Percentiles rank a stretch among this genome's conserved stretches.
Evolutionary conservation across 2,888 invertebrate species (phyloP).

Genomic region (Agonopterix subpropinquella): DNA sequence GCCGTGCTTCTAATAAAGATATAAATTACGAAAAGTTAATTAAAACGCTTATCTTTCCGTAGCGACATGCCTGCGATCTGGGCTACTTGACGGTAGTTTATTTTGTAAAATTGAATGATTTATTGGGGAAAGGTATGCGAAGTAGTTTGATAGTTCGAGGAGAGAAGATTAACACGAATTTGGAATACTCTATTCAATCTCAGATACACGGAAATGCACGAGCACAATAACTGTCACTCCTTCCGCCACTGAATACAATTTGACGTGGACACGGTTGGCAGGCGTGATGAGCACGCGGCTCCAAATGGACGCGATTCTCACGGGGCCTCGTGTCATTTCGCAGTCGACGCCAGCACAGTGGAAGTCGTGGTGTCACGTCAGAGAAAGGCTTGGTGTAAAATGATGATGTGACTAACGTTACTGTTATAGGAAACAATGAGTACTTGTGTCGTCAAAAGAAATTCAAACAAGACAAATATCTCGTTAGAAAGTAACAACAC

Average conservation of each 20-base stretch:
- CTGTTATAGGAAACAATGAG: no score
- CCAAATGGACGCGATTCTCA: slow-evolving; percentile 45
- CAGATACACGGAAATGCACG: slow-evolving; percentile 38
- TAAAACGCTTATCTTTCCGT: slow-evolving; percentile 58
- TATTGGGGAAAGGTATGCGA: slow-evolving; percentile 49
- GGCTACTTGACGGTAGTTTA: slow-evolving; percentile 28
- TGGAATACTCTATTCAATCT: slow-evolving; percentile 5
- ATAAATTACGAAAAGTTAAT: slow-evolving; percentile 72
- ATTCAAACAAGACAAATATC: no score
- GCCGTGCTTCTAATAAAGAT: slow-evolving; percentile 61
- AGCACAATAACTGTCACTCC: slow-evolving; percentile 42
- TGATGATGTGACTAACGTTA: not conserved
- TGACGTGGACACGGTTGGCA: slow-evolving; percentile 24
- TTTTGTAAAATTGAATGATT: slow-evolving; percentile 58
- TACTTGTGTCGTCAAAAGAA: no score
- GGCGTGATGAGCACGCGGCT: slow-evolving; percentile 34
- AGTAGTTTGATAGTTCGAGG: slow-evolving; percentile 12
- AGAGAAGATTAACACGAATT: not conserved
- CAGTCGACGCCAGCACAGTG: slow-evolving; percentile 7
- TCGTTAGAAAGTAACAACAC: no score
- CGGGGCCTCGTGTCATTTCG: slow-evolving; percentile 23
- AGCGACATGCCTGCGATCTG: slow-evolving; percentile 34
- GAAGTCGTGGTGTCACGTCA: slow-evolving; percentile 8
- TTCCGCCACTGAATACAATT: slow-evolving; percentile 39
- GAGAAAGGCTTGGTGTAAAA: slow-evolving; percentile 4